These are phyloP conservation scores for Bubalus kerabau DNA, from an alignment of 2,113 vertebrate genomes.

Conservation along the genomic window DNA sequence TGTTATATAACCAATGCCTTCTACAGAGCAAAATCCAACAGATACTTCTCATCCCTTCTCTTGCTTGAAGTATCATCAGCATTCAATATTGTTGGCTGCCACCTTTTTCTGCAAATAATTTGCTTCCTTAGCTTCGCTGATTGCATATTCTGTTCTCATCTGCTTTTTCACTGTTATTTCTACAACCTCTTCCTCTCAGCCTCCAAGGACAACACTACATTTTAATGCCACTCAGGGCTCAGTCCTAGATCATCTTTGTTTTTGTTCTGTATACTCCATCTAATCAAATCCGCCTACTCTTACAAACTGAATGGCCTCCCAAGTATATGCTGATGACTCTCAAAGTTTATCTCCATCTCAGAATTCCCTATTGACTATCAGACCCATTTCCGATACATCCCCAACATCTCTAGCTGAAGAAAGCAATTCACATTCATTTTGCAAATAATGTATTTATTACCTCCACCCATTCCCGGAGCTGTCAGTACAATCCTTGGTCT, in stretches of 20 bases:
- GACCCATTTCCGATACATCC: neutral
- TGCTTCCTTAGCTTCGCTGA: neutral
- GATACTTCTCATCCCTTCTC: neutral
- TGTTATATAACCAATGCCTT: neutral
- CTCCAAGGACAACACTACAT: neutral
- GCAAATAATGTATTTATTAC: neutral
- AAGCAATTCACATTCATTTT: neutral
- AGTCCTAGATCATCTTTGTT: neutral
- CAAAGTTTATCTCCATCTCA: neutral
- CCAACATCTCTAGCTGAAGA: neutral
- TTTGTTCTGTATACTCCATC: neutral
- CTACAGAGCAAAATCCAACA: neutral
- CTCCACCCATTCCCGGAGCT: neutral
- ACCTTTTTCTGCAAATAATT: neutral
- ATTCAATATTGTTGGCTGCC: neutral
- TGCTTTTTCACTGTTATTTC: neutral
- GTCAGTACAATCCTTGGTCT: neutral
- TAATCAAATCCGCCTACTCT: neutral
- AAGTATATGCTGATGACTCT: neutral
- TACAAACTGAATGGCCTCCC: neutral
- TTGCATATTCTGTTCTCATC: neutral
- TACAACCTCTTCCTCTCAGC: neutral
- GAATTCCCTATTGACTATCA: neutral
- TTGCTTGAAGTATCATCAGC: neutral
- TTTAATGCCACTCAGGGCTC: neutral